phyloP scores from a whole-genome alignment of 2,797 vertebrate genomes.

The Sylvilagus floridanus region DNA sequence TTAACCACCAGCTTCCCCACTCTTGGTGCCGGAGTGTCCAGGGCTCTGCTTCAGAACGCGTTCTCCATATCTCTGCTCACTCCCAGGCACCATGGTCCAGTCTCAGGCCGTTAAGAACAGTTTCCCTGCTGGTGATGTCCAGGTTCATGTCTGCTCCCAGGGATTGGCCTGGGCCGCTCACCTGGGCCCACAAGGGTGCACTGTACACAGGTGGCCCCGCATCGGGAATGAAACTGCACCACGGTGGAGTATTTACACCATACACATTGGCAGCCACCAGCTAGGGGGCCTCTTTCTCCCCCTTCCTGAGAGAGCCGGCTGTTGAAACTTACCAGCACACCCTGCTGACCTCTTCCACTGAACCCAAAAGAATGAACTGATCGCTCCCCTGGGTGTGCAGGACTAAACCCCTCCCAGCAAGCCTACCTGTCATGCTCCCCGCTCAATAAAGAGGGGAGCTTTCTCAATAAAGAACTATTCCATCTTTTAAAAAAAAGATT shows the following conservation, averaged over 20 bases:
- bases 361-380: not conserved
- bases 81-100: not conserved
- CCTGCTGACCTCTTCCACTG: not conserved
- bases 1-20: not conserved
- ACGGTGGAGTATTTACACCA: not conserved
- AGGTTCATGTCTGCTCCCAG: not conserved
- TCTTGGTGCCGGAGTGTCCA: not conserved
- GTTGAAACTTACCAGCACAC: not conserved
- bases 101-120: not conserved
- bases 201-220: not conserved
- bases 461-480: not conserved
- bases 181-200: not conserved
- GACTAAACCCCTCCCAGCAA: not conserved
- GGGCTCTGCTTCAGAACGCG: not conserved
- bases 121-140: not conserved
- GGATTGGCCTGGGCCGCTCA: not conserved
- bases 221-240: not conserved
- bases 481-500: not conserved
- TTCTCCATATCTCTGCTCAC: not conserved
- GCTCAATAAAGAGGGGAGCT: not conserved
- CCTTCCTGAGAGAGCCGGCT: not conserved
- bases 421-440: not conserved
- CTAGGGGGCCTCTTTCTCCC: not conserved
- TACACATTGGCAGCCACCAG: not conserved
- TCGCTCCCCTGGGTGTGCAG: not conserved